Conservation (phyloP, 1,140 invertebrate genomes). For the Drosophila equinoxialis region DNA sequence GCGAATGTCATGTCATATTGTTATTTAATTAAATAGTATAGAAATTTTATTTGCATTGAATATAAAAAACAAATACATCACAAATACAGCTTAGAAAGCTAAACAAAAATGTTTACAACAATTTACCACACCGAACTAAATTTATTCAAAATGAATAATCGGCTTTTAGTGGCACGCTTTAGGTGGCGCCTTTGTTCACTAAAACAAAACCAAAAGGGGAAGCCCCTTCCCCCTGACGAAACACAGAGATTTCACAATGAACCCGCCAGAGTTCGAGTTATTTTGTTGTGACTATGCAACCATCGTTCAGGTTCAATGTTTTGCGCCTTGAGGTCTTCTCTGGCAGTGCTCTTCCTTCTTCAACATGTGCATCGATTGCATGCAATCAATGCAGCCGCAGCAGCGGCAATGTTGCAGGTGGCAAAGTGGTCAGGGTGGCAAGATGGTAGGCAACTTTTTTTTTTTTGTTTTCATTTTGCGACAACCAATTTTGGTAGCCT, state of each 20-base stretch:
- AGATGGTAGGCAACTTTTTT: conserved; percentile 5
- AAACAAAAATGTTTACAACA: too few relatives aligned
- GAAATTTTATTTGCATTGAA: background rate
- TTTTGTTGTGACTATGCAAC: conserved; percentile 39
- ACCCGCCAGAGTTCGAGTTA: conserved; percentile 38
- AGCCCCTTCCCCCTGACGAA: background rate
- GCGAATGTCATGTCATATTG: too few relatives aligned
- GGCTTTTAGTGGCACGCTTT: background rate
- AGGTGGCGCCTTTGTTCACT: conserved; percentile 6
- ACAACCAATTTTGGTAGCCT: conserved; percentile 11
- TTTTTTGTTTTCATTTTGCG: background rate
- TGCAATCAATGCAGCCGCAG: background rate
- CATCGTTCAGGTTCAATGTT: conserved; percentile 68
- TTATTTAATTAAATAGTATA: background rate
- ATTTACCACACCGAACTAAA: background rate
- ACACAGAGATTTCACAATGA: conserved; percentile 33
- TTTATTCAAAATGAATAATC: background rate
- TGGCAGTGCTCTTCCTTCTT: background rate
- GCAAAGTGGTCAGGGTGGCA: background rate
- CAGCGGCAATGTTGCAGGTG: background rate
- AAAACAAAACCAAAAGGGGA: conserved; percentile 7
- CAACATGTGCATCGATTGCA: conserved; percentile 35
- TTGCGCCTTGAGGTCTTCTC: conserved; percentile 26
- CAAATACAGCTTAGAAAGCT: too few relatives aligned
- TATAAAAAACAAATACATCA: background rate